phyloP scores from a whole-genome alignment of 2,113 vertebrate genomes.

The Halichoerus grypus region DNA sequence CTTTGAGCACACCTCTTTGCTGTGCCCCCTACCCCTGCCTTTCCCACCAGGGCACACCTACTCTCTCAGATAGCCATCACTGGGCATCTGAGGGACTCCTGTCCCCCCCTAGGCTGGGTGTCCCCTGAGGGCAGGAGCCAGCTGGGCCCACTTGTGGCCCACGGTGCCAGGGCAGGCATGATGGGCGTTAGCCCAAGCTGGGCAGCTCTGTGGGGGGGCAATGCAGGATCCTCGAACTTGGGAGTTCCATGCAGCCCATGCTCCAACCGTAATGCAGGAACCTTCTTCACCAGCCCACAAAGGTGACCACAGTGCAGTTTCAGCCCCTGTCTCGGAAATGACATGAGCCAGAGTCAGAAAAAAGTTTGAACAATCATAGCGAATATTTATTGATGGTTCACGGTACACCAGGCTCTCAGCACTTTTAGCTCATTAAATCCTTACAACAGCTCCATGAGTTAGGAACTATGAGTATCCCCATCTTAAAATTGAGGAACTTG shows the following conservation, averaged over 20 bases:
- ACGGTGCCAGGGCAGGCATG: background rate
- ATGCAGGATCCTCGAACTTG: background rate
- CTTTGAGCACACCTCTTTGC: background rate
- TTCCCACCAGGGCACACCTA: background rate
- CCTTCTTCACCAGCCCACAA: background rate
- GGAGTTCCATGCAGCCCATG: fast-evolving
- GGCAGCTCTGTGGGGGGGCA: background rate
- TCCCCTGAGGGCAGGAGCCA: background rate
- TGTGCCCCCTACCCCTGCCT: background rate
- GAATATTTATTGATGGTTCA: background rate
- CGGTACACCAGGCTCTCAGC: background rate
- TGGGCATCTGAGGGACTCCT: background rate
- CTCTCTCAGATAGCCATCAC: background rate
- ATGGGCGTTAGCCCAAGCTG: fast-evolving
- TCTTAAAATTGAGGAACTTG: background rate
- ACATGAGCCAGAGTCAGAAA: background rate
- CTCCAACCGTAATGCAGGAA: background rate
- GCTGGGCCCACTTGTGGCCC: background rate
- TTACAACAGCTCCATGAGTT: background rate
- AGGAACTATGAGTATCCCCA: background rate
- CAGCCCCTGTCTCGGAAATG: background rate
- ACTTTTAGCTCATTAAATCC: background rate
- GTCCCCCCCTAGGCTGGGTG: background rate
- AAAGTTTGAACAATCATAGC: background rate
- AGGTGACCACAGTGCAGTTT: background rate